Percentiles rank a stretch among this genome's conserved stretches.
These are phyloP conservation scores for Eupsilia transversa DNA, from an alignment of 2,888 invertebrate genomes.

Conservation along the genomic window DNA sequence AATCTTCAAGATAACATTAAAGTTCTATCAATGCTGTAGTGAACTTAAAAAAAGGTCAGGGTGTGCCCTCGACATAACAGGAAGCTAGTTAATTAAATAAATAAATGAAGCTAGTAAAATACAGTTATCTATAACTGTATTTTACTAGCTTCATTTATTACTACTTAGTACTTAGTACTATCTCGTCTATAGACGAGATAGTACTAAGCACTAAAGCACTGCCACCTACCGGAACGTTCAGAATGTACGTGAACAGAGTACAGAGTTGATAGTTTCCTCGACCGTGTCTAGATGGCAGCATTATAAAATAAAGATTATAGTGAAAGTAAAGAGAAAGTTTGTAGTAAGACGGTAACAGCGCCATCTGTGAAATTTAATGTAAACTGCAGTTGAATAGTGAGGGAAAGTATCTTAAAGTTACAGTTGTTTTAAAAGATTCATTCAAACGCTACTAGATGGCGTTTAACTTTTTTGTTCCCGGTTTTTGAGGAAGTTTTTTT, in stretches of 20 bases:
- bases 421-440: not conserved
- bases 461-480: not conserved
- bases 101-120: too few species aligned
- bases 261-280: not conserved
- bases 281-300: conserved; percentile 1
- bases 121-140: too few species aligned
- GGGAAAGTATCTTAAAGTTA: not conserved
- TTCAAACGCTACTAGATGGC: not conserved
- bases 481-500: not conserved
- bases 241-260: not conserved
- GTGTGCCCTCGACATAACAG: too few species aligned
- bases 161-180: too few species aligned
- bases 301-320: not conserved
- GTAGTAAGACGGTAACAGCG: not conserved
- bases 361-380: conserved; percentile 2
- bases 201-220: not conserved
- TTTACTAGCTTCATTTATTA: too few species aligned
- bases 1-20: not conserved
- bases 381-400: not conserved
- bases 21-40: not conserved
- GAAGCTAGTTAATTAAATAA: too few species aligned
- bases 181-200: not conserved
- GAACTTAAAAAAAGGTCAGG: too few species aligned
- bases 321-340: not conserved
- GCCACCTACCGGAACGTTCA: not conserved